Base-by-base conservation (phyloP, 2,113 vertebrate species). In the Globicephala melas region DNA sequence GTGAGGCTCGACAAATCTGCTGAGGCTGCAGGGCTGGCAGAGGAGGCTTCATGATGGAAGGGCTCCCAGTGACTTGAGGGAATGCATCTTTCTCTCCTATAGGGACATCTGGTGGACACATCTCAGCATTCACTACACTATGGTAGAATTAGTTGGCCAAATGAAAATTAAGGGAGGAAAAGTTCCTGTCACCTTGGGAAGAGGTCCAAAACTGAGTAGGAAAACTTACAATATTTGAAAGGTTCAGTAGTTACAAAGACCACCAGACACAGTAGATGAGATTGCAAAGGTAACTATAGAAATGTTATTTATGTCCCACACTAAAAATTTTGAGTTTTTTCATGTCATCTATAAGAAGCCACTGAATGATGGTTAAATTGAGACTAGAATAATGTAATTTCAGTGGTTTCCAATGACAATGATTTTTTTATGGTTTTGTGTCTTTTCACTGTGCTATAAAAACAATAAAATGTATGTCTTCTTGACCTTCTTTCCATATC, bases 1-100 rank as follows among this genome's bases (percentile, higher is more conserved):
- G 15, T 50, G 25, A 62, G 55, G 26, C 3, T 18, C 13, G 0
- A n/a, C 1, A 23, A 10, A 26, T 68, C 18, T 9, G 9, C 14
- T 26, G 20, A 67, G 38, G 33, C 10, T 62, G 11, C 3, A 18
- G 21, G 38, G 36, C 2, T 25, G 10, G 8, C 9, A 20, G 38
- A 0, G 11, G 41, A 23, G n/a, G 9, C 21, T 67, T 63, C 36
- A 36, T 31, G 15, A 21, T 53, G 12, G 15, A 79, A 28, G 21
- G 2, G 1, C 58, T 74, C 8, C 12, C 33, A 21, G 4, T n/a
- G 44, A 12, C 1, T 17, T 17, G 8, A 6, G 26, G 15, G 12
- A 41, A 0, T 38, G 5, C 20, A 17, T 50, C 6, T 8, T 50
- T 25, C 5, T 7, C 23, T 55, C 25, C 33, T 73, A 28, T 23